Evolutionary conservation across 2,113 vertebrate genomes (phyloP), one percentile per base, ranked within the genome.

Genomic region (Phaethornis superciliosus): DNA sequence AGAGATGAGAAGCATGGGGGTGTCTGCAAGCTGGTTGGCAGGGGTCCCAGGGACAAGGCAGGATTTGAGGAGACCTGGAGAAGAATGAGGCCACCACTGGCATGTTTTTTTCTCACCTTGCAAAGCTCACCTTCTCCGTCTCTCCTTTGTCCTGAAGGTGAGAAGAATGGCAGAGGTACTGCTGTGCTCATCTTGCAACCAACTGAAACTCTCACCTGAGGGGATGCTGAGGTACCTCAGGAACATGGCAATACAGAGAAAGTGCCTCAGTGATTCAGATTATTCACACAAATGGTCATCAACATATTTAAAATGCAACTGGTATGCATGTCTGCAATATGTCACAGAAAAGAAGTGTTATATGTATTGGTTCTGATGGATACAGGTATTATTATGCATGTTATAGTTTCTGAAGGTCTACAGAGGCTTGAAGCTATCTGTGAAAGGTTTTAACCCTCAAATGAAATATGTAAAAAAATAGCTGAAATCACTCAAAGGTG

Each of bases 301-400:
- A 90, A 30, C 12, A 7, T 71, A 81, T 52, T 74, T 60, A 26
- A 70, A 78, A 55, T 63, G 42, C 59, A 80, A 12, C 19, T 5
- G 1, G 1, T 19, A 7, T 60, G 17, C 75, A 4, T 67, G 19
- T 33, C n/a, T 78, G 40, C 0, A 0, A 26, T 47, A n/a, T 28
- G 20, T 24, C 49, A 56, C 64, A 68, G 46, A 69, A 63, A 46
- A 59, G 17, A 60, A 20, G 20, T 55, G 16, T 32, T 51, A 15
- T 35, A 83, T 71, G 24, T 32, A 12, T 49, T 63, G 70, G 30
- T 19, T 33, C 26, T 89, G 77, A 56, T 15, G 22, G 26, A 89
- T 42, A 71, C 4, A 64, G 26, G 26, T 60, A 15, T 70, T 68
- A 7, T 8, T 2, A 2, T 13, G 6, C 65, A 54, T 77, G 8